Evolutionary conservation across 2,797 vertebrate genomes (phyloP).

Genomic region (Danio albolineatus): DNA sequence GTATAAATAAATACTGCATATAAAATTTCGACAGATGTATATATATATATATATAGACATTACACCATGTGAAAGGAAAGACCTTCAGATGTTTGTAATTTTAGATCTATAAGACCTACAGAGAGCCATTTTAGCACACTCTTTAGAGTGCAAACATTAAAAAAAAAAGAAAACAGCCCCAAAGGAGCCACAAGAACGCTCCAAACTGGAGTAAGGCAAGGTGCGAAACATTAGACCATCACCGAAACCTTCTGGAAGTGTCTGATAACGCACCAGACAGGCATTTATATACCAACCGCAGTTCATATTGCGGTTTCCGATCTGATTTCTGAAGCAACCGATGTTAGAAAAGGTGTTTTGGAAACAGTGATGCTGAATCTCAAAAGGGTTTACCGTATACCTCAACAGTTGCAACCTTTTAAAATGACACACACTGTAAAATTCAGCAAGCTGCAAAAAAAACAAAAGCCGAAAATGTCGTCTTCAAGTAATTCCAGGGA

Average conservation of each 20-base stretch:
- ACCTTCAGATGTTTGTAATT: conserved; percentile 65
- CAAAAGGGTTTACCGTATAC: no score
- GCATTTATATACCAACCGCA: background rate
- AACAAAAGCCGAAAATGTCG: conserved; percentile 36
- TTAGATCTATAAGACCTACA: conserved; percentile 86
- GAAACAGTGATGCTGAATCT: background rate
- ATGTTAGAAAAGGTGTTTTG: conserved; percentile 4
- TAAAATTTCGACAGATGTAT: conserved; percentile 63
- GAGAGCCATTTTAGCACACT: conserved; percentile 70
- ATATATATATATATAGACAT: conserved; percentile 77
- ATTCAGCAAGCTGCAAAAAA: conserved; percentile 14
- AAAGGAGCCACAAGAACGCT: conserved; percentile 80
- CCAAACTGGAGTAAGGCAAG: conserved; percentile 82
- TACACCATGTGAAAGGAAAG: conserved; percentile 67
- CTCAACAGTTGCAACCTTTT: background rate
- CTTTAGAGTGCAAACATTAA: conserved; percentile 66
- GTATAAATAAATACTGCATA: conserved; percentile 55
- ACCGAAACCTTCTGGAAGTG: conserved; percentile 25
- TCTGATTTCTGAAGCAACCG: conserved; percentile 1
- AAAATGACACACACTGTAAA: conserved; percentile 3
- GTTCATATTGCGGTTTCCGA: background rate
- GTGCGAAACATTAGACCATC: conserved; percentile 69
- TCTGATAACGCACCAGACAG: background rate
- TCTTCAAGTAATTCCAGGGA: conserved; percentile 83
- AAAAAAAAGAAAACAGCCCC: conserved; percentile 68